These are phyloP conservation scores for Agapornis roseicollis DNA, from an alignment of 2,113 vertebrate genomes.

Conservation along the genomic window DNA sequence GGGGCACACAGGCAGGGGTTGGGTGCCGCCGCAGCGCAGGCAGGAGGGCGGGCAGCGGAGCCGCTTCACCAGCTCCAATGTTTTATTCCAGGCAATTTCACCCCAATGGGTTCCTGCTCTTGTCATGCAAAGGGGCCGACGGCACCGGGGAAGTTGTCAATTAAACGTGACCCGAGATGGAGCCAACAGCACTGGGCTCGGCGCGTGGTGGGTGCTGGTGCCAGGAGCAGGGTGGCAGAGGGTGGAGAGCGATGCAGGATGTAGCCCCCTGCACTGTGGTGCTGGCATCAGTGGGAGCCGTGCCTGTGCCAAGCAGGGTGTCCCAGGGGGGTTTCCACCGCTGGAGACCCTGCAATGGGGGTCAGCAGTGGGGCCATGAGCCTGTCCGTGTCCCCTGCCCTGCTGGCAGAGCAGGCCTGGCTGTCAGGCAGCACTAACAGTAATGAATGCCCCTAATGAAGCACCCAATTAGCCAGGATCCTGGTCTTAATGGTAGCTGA, in stretches of 20 bases:
- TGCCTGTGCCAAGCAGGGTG: fast-evolving
- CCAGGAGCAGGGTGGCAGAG: background rate
- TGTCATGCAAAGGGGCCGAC: background rate
- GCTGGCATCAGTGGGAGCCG: background rate
- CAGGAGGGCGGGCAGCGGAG: background rate
- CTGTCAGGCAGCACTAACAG: slow-evolving; percentile 47
- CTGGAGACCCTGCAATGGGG: fast-evolving
- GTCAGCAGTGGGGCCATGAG: background rate
- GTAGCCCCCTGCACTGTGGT: background rate
- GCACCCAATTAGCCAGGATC: slow-evolving; percentile 64
- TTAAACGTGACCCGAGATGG: background rate
- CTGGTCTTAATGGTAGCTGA: slow-evolving; percentile 66
- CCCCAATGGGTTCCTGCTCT: background rate
- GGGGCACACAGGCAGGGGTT: background rate
- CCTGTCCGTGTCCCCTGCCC: background rate
- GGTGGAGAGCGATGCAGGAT: background rate
- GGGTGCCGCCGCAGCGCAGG: fast-evolving
- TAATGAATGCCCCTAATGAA: slow-evolving; percentile 69
- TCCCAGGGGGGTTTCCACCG: fast-evolving
- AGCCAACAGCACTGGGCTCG: fast-evolving
- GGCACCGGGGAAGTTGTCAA: fast-evolving
- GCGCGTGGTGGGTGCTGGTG: fast-evolving
- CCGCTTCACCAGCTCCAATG: background rate
- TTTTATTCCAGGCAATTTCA: background rate
- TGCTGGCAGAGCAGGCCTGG: background rate